A percentile compares a stretch with the other conserved stretches of the same genome.
These are phyloP conservation scores for Paragorgia papillata DNA, from an alignment of 92 coral and sea anemone genomes.

Conservation along the genomic window DNA sequence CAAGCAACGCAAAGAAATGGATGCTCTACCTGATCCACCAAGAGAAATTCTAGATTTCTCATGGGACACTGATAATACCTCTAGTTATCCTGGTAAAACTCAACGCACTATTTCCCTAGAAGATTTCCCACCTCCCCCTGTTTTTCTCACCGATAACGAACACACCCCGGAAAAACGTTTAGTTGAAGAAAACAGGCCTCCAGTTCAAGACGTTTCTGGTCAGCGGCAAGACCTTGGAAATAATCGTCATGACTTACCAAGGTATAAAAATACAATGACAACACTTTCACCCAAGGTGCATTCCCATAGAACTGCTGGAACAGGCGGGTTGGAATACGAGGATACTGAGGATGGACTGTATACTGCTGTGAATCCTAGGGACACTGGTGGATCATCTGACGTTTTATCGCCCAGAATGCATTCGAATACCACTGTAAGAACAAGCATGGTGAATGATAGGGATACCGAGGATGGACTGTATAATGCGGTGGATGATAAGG, in stretches of 20 bases:
- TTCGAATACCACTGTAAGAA: background rate
- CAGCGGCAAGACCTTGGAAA: too few relatives aligned
- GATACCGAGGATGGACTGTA: conserved; percentile 24
- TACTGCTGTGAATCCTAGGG: conserved; percentile 7
- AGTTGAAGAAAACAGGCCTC: too few relatives aligned
- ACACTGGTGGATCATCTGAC: background rate
- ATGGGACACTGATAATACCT: background rate
- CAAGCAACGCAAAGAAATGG: background rate
- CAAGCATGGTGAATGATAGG: background rate
- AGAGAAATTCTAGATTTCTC: conserved; percentile 3
- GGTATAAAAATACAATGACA: too few relatives aligned
- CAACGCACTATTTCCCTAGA: background rate
- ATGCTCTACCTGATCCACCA: conserved; percentile 25
- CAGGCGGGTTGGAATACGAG: conserved; percentile 1
- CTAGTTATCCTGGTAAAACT: background rate
- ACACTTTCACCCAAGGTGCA: too few relatives aligned
- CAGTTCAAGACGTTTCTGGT: too few relatives aligned
- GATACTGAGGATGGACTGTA: conserved; percentile 24
- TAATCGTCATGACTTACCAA: too few relatives aligned
- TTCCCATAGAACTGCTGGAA: too few relatives aligned
- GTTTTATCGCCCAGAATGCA: too few relatives aligned
- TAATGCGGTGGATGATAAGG: conserved; percentile 2
- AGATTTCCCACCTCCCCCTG: conserved; percentile 24
- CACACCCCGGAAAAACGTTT: background rate
- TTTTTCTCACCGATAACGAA: background rate